Evolutionary conservation across 2,888 invertebrate species (phyloP).

Genomic region (Ellobium chinense): DNA sequence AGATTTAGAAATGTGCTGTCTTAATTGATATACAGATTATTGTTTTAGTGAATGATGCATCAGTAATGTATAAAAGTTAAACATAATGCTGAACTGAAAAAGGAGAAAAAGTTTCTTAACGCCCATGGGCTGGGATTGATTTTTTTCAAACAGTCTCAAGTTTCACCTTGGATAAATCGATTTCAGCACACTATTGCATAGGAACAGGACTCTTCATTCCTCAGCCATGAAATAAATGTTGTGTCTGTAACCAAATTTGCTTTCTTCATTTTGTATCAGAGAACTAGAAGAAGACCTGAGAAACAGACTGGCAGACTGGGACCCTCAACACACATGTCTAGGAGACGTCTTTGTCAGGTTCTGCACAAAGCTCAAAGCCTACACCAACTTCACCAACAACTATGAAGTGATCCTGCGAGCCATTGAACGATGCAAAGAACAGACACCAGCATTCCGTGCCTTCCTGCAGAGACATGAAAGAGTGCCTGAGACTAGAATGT

Average conservation of each 20-base stretch:
- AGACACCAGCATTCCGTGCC: slow-evolving; percentile 73
- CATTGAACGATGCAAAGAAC: slow-evolving; percentile 73
- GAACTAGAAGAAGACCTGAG: slow-evolving; percentile 70
- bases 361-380: slow-evolving; percentile 70
- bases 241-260: not conserved
- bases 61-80: too few relatives aligned
- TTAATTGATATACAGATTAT: too few relatives aligned
- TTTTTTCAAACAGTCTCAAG: too few relatives aligned
- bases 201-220: too few relatives aligned
- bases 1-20: too few relatives aligned
- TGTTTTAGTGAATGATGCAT: too few relatives aligned
- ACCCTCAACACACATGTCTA: slow-evolving; percentile 69
- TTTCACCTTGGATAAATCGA: too few relatives aligned
- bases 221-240: too few relatives aligned
- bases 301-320: slow-evolving; percentile 71
- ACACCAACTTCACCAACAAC: slow-evolving; percentile 76
- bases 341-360: slow-evolving; percentile 77
- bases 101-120: too few relatives aligned
- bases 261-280: slow-evolving; percentile 56
- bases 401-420: slow-evolving; percentile 73
- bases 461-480: slow-evolving; percentile 74
- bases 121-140: too few relatives aligned
- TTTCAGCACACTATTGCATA: too few relatives aligned
- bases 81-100: too few relatives aligned
- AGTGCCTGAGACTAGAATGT: slow-evolving; percentile 72